These are phyloP conservation scores for Hemicordylus capensis DNA, from an alignment of 2,113 vertebrate species.

Conservation along the genomic window DNA sequence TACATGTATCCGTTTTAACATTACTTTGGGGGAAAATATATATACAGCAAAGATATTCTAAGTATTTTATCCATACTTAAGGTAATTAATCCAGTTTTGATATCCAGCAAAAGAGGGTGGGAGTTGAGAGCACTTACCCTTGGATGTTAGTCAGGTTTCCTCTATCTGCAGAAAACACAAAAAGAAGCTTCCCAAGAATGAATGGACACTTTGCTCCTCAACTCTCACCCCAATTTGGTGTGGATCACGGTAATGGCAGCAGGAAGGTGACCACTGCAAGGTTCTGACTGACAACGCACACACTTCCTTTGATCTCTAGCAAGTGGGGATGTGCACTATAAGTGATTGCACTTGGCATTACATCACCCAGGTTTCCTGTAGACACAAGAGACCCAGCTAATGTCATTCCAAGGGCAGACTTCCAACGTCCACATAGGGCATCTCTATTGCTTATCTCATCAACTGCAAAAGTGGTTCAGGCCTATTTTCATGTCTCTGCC, in stretches of 20 bases:
- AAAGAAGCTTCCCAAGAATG: not conserved
- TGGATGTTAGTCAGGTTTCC: not conserved
- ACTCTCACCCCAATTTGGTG: not conserved
- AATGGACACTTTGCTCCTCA: not conserved
- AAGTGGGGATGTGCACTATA: not conserved
- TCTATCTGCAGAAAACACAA: not conserved
- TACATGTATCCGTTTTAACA: not conserved
- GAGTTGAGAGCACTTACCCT: not conserved
- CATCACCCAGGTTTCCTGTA: no score
- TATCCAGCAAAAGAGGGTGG: not conserved
- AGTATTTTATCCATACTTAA: not conserved
- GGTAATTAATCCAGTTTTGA: not conserved
- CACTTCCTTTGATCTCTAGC: not conserved
- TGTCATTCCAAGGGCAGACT: no score
- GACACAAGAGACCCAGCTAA: no score
- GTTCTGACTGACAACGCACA: not conserved
- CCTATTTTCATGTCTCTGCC: not conserved
- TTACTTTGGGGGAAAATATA: not conserved
- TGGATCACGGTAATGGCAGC: not conserved
- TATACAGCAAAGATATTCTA: not conserved
- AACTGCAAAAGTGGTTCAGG: not conserved
- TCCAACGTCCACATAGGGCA: no score
- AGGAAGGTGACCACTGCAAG: not conserved
- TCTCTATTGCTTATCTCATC: not conserved
- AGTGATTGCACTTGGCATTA: no score